Evolutionary conservation across 2,888 invertebrate genomes (phyloP), one percentile per base, ranked within the genome.

Genomic region (Drosophila robusta): DNA sequence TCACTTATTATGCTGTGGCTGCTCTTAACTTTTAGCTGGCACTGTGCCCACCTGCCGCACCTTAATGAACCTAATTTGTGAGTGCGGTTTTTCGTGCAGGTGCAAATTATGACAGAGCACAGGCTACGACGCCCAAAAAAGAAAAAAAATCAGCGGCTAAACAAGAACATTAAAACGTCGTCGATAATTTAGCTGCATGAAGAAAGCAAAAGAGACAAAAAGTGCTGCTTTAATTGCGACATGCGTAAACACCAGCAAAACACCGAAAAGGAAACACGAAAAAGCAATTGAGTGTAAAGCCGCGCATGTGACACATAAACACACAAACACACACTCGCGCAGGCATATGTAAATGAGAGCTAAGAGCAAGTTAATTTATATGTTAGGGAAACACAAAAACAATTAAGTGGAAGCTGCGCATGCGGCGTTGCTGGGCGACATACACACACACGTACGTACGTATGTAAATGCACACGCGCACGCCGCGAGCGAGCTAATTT

Each of bases 61-160:
- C 71, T 57, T 76, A 61, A 65, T 75, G 72, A 81, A 74, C 70
- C 73, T 79, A 82, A 86, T 86, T 80, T 79, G 66, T 57, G 66
- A 82, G 68, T 68, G 76, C 67, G 67, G 49, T 57, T 64, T 57
- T 63, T 73, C 71, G 65, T 75, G 70, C 83, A 70, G 86, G 70
- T 82, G 80, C 83, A 82, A 80, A 80, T 78, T 78, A 81, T 85
- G 82, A 68, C 58, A 51, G 42, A 42, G 62, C 58, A 38, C 50
- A 61, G 45, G 34, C 49, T 8, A 34, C 42, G 24, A 52, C 61
- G 26, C 46, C 49, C 45, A 24, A 49, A 49, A 32, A 32, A 16
- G 14, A 29, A 18, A 38, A 46, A 16, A 29, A 46, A 16, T 22
- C 12, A 12, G 47, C 42, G 44, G 44, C 52, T 34, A 60, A 61